Base-by-base conservation (phyloP, 2,888 invertebrate genomes). In the Anthophora plumipes region DNA sequence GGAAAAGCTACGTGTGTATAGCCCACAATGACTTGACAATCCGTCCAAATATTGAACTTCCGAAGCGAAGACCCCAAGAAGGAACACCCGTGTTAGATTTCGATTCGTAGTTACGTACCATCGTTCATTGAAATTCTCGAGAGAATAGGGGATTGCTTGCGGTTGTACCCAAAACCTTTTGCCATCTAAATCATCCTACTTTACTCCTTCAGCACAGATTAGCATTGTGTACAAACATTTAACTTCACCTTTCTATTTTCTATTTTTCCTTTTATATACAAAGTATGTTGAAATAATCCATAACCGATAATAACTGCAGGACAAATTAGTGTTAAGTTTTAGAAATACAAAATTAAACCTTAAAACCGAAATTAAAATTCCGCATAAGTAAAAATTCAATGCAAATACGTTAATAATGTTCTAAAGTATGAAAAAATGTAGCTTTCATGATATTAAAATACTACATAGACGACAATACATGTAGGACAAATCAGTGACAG, bases 21-120 rank as follows among this genome's bases (percentile, higher is more conserved):
- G 85, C 77, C 85, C 69, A 74, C 74, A 84, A 90, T 92, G 91
- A 91, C 91, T 90, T 83, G 87, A 83, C 88, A 82, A 90, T 88
- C 85, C 91, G 91, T 92, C 92, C 90, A 92, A 92, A 92, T 92
- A 92, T 92, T 92, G 90, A 85, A 83, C 83, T 88, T 71, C 82
- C 60, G 70, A 22, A 55, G 70, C 60, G 70, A 22, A 55, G 70
- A 61, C 75, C 75, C 78, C 79, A 37, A n/a, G 63, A 70, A 83
- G 79, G 70, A 77, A 61, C 64, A 17, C 46, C n/a, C 60, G 77
- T 52, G 69, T 71, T 60, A 70, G 63, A 66, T 72, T 59, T 63
- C 39, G 50, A 57, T 52, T 57, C 68, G 25, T 83, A 79, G 68
- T 68, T 84, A 77, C 71, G 66, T 60, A 72, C 60, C 39, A 41